Base-by-base conservation (phyloP, 2,797 vertebrate species). In the Simalia tracyae region DNA sequence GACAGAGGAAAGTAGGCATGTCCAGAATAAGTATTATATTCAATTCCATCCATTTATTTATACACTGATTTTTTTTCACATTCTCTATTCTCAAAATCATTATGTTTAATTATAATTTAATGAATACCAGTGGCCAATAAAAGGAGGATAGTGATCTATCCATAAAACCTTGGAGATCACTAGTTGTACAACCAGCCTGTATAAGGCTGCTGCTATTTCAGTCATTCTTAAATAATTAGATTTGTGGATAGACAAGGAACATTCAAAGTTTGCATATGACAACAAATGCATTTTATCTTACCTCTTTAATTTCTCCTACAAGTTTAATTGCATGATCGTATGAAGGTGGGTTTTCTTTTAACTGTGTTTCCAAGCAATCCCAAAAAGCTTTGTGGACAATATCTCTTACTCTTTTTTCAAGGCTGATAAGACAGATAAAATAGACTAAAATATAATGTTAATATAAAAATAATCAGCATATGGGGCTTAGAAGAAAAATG, bases 321-420 rank as follows among this genome's bases (percentile, higher is more conserved):
- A 99, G 98, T 94, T 98, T 99, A 96, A 99, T 98, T 91, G 98
- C 98, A 42, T 99, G 98, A 94, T 97, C 97, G 15, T 99, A 99
- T 0, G 98, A 97, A 0, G 99, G 99, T 1, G 99, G 99, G 3
- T 98, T 98, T 94, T 99, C 98, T 92, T 97, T 98, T 87, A 99
- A 93, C 96, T 99, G 98, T 87, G 96, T 95, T 96, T 99, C 98
- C 96, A 99, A 97, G 95, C 98, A 98, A 94, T 99, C 99, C 99
- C 99, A 99, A 97, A 99, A 99, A 90, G 98, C 99, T 97, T 98
- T 98, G 96, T 99, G 99, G 96, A 99, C 98, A 81, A 99, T 99
- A 64, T 99, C 99, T 95, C 99, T 99, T 42, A 99, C 98, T 94
- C 93, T 98, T 96, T 97, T 99, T 97, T 99, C 98, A 96, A 99